Evolutionary conservation across 2,113 vertebrate genomes (phyloP).

Genomic region (Mugil cephalus): DNA sequence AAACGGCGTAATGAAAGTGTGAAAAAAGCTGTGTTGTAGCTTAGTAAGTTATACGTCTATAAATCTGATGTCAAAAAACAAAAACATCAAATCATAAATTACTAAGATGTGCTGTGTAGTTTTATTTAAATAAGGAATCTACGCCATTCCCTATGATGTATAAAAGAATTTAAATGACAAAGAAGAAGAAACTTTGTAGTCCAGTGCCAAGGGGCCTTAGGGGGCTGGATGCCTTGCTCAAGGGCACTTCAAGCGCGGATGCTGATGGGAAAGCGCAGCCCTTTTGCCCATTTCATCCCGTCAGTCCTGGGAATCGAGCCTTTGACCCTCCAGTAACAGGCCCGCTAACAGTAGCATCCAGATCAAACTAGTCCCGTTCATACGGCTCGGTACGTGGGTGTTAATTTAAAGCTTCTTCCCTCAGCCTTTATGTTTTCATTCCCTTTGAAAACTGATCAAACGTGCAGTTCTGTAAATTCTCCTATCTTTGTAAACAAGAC

Average conservation of each 20-base stretch:
- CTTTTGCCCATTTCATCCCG: too few species aligned
- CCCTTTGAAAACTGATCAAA: conserved; percentile 26
- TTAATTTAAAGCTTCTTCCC: conserved; percentile 33
- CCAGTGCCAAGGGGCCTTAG: too few species aligned
- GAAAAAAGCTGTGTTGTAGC: conserved; percentile 40
- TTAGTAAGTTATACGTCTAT: conserved; percentile 24
- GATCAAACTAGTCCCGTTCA: conserved; percentile 27
- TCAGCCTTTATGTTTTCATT: neutral
- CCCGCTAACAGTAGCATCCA: conserved; percentile 2
- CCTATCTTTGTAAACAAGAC: neutral
- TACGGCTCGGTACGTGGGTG: neutral
- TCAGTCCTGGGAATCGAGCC: too few species aligned
- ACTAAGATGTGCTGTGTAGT: conserved; percentile 13
- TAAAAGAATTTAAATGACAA: conserved; percentile 1
- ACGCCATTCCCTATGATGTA: conserved; percentile 11
- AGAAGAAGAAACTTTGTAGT: too few species aligned
- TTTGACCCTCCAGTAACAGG: too few species aligned
- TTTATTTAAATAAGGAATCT: neutral
- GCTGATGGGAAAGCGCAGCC: too few species aligned
- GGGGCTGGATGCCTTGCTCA: too few species aligned
- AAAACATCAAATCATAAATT: conserved; percentile 37
- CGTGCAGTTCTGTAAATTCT: conserved; percentile 17
- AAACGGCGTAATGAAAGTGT: conserved; percentile 52
- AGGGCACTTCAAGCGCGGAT: too few species aligned
- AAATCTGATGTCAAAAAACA: conserved; percentile 40